Evolutionary conservation across 2,113 vertebrate genomes (phyloP).

Genomic region (Pseudopipra pipra): DNA sequence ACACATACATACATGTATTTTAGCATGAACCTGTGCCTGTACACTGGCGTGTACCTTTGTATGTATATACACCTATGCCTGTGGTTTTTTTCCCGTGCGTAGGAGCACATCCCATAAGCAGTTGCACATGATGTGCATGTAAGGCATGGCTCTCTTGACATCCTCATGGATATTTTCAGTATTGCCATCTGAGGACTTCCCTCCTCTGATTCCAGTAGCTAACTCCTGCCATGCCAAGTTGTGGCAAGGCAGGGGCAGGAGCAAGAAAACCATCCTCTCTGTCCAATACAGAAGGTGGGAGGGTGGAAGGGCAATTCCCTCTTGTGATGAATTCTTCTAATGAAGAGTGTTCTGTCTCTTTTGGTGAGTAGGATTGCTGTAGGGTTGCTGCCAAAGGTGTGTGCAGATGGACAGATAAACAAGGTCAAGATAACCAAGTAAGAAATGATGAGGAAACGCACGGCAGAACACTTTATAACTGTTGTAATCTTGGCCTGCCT

Average conservation of each 20-base stretch:
- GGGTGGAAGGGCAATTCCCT: too few species aligned
- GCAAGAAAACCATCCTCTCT: neutral
- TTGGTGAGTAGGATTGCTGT: accelerated
- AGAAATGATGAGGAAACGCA: neutral
- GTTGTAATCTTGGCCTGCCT: neutral
- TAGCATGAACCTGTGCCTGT: accelerated
- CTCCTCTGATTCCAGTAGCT: accelerated
- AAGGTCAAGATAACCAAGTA: neutral
- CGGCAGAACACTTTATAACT: neutral
- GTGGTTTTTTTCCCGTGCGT: accelerated
- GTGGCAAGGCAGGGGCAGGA: neutral
- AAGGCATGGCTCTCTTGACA: neutral
- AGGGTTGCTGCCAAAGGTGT: neutral
- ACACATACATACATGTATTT: accelerated
- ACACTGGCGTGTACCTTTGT: accelerated
- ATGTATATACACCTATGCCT: accelerated
- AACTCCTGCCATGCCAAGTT: accelerated
- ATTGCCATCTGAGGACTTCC: accelerated
- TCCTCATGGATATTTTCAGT: accelerated
- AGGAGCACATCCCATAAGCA: accelerated
- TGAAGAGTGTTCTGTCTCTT: neutral
- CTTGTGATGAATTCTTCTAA: too few species aligned
- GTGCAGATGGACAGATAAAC: neutral
- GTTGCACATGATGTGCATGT: accelerated
- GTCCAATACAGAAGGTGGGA: neutral